These are phyloP conservation scores for Lordiphosa clarofinis DNA, from an alignment of 1,140 invertebrate species.

Conservation along the genomic window DNA sequence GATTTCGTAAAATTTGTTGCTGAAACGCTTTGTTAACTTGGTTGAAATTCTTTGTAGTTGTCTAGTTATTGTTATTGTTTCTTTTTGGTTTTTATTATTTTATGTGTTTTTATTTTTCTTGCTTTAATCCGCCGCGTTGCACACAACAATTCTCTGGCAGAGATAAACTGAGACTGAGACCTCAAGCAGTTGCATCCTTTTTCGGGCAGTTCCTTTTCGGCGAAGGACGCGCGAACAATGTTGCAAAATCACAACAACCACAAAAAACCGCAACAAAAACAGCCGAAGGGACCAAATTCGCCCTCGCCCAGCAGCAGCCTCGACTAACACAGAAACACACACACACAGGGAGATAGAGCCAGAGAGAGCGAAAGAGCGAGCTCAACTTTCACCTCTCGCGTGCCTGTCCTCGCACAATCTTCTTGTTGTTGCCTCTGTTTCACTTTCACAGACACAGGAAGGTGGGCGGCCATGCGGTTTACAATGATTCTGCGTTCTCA, in stretches of 20 bases:
- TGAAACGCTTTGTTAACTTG: conserved; percentile 75
- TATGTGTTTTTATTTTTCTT: conserved; percentile 17
- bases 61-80: conserved; percentile 10
- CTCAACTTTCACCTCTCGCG: conserved; percentile 52
- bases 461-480: conserved; percentile 30
- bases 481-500: conserved; percentile 76
- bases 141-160: conserved; percentile 76
- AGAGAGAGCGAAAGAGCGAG: conserved; percentile 25
- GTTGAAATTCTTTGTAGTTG: conserved; percentile 62
- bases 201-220: conserved; percentile 9
- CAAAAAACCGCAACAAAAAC: conserved; percentile 59
- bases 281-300: conserved; percentile 55
- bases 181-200: conserved; percentile 63
- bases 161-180: conserved; percentile 73
- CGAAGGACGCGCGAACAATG: conserved; percentile 48
- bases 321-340: conserved; percentile 9
- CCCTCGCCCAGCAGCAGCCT: conserved; percentile 35
- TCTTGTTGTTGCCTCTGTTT: conserved; percentile 58
- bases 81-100: conserved; percentile 13
- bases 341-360: not conserved
- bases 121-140: conserved; percentile 61
- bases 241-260: conserved; percentile 37
- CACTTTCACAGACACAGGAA: conserved; percentile 48
- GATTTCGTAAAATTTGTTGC: conserved; percentile 46
- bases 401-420: conserved; percentile 59